These are phyloP conservation scores for Drosophila picticornis DNA, from an alignment of 2,888 invertebrate genomes.

Conservation along the genomic window DNA sequence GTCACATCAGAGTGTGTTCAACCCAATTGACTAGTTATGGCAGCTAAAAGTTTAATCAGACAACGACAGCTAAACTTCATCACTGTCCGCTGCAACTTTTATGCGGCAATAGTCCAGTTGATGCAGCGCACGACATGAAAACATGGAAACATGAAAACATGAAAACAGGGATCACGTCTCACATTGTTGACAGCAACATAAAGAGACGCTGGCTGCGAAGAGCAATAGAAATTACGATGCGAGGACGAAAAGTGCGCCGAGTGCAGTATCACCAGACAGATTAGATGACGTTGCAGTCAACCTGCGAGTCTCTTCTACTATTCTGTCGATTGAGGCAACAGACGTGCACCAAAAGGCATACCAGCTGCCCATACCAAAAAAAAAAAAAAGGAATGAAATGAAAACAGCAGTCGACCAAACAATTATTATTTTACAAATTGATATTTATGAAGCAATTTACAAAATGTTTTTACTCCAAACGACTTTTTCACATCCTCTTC, in stretches of 20 bases:
- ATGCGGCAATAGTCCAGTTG: conserved; percentile 57
- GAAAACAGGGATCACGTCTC: conserved; percentile 51
- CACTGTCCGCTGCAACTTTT: conserved; percentile 44
- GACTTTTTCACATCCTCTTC: conserved; percentile 72
- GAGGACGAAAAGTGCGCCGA: conserved; percentile 12
- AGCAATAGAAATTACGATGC: conserved; percentile 65
- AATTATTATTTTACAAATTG: conserved; percentile 83
- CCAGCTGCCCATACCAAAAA: conserved; percentile 5
- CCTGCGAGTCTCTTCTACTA: conserved; percentile 22
- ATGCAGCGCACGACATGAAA: conserved; percentile 38
- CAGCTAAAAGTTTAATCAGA: conserved; percentile 66
- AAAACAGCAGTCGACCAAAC: conserved; percentile 40
- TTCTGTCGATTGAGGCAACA: conserved; percentile 33
- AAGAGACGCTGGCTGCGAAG: conserved; percentile 57
- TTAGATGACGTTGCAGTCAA: conserved; percentile 24
- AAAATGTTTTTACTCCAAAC: conserved; percentile 82
- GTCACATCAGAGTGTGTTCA: conserved; percentile 45
- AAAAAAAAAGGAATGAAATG: background rate
- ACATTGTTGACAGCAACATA: conserved; percentile 80
- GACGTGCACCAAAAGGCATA: conserved; percentile 1
- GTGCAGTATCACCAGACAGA: conserved; percentile 6
- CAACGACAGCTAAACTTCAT: conserved; percentile 23
- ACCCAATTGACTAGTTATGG: conserved; percentile 41
- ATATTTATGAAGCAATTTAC: conserved; percentile 84
- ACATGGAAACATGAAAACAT: conserved; percentile 24